phyloP scores from a whole-genome alignment of 2,888 invertebrate genomes.

The Laothoe populi region DNA sequence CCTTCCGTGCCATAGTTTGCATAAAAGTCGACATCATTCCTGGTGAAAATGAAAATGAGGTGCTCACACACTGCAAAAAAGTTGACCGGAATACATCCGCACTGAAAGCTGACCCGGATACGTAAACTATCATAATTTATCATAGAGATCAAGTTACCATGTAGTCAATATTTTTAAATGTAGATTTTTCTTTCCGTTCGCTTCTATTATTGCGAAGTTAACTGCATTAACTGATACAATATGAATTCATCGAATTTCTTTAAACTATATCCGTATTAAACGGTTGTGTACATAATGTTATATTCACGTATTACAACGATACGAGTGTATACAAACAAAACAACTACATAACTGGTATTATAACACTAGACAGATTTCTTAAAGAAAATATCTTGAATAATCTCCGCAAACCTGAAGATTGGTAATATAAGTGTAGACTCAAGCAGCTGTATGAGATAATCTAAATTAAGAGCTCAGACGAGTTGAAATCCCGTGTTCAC shows the following conservation, averaged over 20 bases:
- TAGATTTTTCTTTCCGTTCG: not conserved
- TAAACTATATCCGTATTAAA: too few species aligned
- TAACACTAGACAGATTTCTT: not conserved
- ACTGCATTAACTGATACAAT: too few species aligned
- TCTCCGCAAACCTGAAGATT: not conserved
- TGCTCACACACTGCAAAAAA: slow-evolving; percentile 44
- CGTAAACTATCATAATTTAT: slow-evolving; percentile 41
- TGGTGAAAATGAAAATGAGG: slow-evolving; percentile 45
- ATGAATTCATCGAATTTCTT: too few species aligned
- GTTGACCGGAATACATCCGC: slow-evolving; percentile 34
- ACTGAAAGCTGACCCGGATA: slow-evolving; percentile 43
- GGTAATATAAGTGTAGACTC: not conserved
- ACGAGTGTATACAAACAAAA: too few species aligned
- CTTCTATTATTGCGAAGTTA: not conserved
- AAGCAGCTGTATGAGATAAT: not conserved
- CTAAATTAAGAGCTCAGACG: not conserved
- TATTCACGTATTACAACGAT: too few species aligned
- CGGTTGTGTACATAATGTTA: too few species aligned
- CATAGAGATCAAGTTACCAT: slow-evolving; percentile 17
- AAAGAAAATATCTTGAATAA: not conserved
- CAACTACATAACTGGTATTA: too few species aligned
- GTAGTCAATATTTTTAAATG: too few species aligned
- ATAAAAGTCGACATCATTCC: slow-evolving; percentile 48
- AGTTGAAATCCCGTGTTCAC: not conserved
- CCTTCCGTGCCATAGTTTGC: slow-evolving; percentile 43